These are phyloP conservation scores for Ianthella basta DNA, from an alignment of 37 sponge, comb jelly and placozoan genomes.

Conservation along the genomic window DNA sequence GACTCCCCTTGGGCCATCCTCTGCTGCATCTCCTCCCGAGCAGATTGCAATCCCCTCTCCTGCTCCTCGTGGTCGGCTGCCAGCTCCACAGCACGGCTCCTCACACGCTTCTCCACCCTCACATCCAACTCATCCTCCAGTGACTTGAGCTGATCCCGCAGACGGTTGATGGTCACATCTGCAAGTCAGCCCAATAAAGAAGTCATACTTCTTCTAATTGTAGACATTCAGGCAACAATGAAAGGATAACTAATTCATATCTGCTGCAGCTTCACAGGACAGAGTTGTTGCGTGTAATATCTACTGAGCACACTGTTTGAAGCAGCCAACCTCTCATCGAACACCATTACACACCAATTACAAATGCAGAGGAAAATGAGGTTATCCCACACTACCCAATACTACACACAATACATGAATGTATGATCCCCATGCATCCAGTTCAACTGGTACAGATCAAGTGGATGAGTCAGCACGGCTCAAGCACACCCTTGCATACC, in stretches of 20 bases:
- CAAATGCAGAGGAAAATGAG: too few relatives aligned
- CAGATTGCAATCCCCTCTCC: constrained; percentile 24
- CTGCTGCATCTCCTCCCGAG: not conserved
- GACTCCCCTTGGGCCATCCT: constrained; percentile 47
- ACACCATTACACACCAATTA: not conserved
- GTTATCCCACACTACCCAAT: too few relatives aligned
- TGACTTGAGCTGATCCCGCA: constrained; percentile 83
- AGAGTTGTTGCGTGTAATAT: too few relatives aligned
- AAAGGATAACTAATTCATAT: too few relatives aligned
- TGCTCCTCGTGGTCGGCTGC: constrained; percentile 26
- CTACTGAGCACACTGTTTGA: not conserved
- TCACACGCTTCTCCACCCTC: constrained; percentile 48
- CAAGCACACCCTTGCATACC: constrained; percentile 30
- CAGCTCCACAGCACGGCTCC: constrained; percentile 48
- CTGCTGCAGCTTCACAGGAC: too few relatives aligned
- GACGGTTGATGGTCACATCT: constrained; percentile 82
- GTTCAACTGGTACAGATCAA: too few relatives aligned
- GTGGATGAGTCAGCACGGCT: not conserved
- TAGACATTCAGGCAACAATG: too few relatives aligned
- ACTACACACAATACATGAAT: too few relatives aligned
- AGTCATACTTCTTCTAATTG: too few relatives aligned
- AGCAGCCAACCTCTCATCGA: too few relatives aligned
- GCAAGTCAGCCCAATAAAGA: not conserved
- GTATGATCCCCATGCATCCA: constrained; percentile 9
- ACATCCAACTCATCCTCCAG: constrained; percentile 66